A percentile compares a stretch with the other conserved stretches of the same genome.
Evolutionary conservation across 2,888 invertebrate species (phyloP).

Genomic region (Cephonodes hylas): DNA sequence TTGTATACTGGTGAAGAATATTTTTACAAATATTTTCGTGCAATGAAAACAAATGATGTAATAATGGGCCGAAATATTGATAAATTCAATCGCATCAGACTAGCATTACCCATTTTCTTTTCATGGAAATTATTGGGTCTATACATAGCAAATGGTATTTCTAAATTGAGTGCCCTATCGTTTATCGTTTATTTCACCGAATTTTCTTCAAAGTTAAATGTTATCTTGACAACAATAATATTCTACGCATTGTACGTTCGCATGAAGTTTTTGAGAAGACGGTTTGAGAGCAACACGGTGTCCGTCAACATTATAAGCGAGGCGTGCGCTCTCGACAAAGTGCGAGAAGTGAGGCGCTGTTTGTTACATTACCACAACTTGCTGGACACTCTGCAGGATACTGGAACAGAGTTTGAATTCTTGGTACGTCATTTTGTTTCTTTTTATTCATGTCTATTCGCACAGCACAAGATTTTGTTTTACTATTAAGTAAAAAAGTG

Average conservation of each 20-base stretch:
- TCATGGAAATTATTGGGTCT: too few species aligned
- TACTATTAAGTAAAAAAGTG: too few species aligned
- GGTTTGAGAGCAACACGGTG: not conserved
- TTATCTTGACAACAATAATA: not conserved
- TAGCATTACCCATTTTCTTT: too few species aligned
- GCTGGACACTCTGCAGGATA: constrained; percentile 8
- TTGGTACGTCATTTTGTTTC: constrained; percentile 1
- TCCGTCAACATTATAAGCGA: not conserved
- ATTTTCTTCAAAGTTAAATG: not conserved
- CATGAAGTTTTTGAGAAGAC: not conserved
- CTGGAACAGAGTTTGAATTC: constrained; percentile 11
- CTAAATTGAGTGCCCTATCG: too few species aligned
- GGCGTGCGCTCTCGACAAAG: too few species aligned
- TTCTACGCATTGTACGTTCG: not conserved
- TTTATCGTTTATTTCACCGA: too few species aligned
- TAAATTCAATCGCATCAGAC: not conserved
- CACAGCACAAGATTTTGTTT: not conserved
- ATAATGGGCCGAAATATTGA: constrained; percentile 3
- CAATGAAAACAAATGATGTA: not conserved
- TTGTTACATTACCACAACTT: not conserved
- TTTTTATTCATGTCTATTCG: not conserved
- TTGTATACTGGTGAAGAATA: constrained; percentile 9
- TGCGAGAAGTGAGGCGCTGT: not conserved
- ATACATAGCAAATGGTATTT: too few species aligned
- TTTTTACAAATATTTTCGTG: constrained; percentile 4